Percentiles rank a stretch among this genome's conserved stretches.
These are phyloP conservation scores for Monodelphis domestica DNA, from an alignment of 2,797 vertebrate genomes.

Conservation along the genomic window DNA sequence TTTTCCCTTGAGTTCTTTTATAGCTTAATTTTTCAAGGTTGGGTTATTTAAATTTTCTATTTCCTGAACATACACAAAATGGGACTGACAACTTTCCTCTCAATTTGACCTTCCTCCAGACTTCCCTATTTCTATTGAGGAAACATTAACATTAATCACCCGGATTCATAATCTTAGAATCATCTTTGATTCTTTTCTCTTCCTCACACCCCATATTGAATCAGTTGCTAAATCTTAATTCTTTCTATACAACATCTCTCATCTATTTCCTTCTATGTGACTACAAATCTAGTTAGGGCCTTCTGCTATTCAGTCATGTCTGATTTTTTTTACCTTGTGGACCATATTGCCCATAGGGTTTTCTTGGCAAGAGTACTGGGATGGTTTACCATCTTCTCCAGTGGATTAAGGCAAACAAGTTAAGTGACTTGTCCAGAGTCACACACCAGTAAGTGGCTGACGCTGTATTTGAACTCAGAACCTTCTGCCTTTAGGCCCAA, in stretches of 20 bases:
- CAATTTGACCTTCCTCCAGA: neutral
- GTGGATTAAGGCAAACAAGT: neutral
- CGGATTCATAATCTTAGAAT: neutral
- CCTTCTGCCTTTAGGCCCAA: neutral
- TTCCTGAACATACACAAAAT: neutral
- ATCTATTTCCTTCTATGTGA: neutral
- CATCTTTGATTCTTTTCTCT: no score
- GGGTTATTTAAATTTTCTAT: no score
- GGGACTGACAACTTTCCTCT: neutral
- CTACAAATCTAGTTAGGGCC: no score
- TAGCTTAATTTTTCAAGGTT: no score
- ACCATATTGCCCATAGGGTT: no score
- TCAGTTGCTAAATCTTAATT: neutral
- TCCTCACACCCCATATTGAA: neutral
- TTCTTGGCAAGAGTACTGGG: no score
- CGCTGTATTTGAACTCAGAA: neutral
- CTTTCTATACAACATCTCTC: neutral
- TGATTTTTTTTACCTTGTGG: no score
- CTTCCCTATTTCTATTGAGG: neutral
- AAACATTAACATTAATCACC: neutral
- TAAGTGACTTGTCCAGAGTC: neutral
- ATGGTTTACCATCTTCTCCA: no score
- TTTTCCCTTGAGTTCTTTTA: no score
- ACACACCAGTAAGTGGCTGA: neutral
- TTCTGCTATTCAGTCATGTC: no score